Percentiles rank a stretch among this genome's conserved stretches.
These are phyloP conservation scores for Brachyalestes nurse DNA, from an alignment of 2,797 vertebrate genomes.

Conservation along the genomic window DNA sequence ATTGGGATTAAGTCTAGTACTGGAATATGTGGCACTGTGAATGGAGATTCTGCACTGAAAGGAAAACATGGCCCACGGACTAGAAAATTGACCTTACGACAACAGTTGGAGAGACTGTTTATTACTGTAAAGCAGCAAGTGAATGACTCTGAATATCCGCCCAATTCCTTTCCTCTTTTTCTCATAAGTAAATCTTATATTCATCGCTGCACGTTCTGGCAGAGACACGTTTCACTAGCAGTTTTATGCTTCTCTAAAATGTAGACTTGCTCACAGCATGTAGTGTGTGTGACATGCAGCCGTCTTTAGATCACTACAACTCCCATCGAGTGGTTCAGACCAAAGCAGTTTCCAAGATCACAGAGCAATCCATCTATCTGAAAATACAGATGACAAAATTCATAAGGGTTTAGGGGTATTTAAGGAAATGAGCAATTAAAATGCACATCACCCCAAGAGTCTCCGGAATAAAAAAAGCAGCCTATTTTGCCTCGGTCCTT, in stretches of 20 bases:
- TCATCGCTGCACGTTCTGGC: not conserved
- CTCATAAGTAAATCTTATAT: not conserved
- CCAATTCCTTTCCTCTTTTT: not conserved
- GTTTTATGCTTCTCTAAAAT: not conserved
- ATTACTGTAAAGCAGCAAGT: no score
- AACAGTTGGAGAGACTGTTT: no score
- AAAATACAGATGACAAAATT: not conserved
- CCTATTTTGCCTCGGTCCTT: constrained; percentile 7
- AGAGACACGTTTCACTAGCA: not conserved
- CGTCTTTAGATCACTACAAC: not conserved
- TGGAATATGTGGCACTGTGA: no score
- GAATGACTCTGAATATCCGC: no score
- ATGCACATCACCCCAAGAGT: not conserved
- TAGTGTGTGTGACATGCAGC: not conserved
- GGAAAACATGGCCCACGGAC: no score
- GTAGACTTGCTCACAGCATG: not conserved
- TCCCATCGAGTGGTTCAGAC: not conserved
- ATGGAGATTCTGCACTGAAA: no score
- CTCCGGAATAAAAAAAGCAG: not conserved
- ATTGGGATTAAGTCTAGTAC: no score
- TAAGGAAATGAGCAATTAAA: constrained; percentile 30
- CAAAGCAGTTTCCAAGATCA: not conserved
- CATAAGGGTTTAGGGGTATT: constrained; percentile 1
- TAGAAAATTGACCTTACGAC: no score
- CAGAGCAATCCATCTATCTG: not conserved